Conservation (phyloP, 2,888 invertebrate genomes). For the Aricia artaxerxes region DNA sequence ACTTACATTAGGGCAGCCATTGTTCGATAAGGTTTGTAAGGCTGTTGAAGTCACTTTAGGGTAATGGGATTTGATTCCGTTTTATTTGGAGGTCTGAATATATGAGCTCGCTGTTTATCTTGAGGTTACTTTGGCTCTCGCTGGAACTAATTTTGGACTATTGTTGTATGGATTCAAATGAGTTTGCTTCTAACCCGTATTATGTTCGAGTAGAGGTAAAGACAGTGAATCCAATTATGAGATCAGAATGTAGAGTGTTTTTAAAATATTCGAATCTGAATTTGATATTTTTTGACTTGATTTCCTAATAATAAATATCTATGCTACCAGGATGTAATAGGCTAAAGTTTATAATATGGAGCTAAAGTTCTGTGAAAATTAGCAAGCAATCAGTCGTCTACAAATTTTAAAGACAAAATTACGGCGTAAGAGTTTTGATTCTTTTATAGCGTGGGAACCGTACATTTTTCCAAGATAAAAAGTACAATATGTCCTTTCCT, state of each 20-base stretch:
- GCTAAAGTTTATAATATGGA: background rate
- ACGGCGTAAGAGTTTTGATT: too few relatives aligned
- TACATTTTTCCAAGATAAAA: too few relatives aligned
- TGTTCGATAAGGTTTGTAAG: slow-evolving; percentile 43
- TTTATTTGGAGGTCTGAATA: slow-evolving; percentile 21
- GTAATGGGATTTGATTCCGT: slow-evolving; percentile 37
- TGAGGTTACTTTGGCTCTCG: slow-evolving; percentile 3
- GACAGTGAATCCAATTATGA: background rate
- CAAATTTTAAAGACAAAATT: background rate
- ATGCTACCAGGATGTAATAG: background rate
- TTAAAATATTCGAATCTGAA: too few relatives aligned
- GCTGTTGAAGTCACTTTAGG: slow-evolving; percentile 36
- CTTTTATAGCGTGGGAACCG: too few relatives aligned
- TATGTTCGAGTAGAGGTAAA: background rate
- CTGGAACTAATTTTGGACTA: slow-evolving; percentile 3
- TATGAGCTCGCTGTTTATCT: slow-evolving; percentile 19
- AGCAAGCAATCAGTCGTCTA: background rate
- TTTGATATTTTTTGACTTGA: too few relatives aligned
- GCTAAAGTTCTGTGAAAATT: background rate
- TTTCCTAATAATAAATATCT: too few relatives aligned
- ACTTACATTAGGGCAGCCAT: slow-evolving; percentile 41
- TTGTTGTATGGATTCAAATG: background rate
- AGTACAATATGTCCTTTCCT: too few relatives aligned
- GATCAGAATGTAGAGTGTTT: background rate
- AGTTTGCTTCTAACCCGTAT: background rate